Evolutionary conservation across 2,888 invertebrate genomes (phyloP).

Genomic region (Ypsolopha sequella): DNA sequence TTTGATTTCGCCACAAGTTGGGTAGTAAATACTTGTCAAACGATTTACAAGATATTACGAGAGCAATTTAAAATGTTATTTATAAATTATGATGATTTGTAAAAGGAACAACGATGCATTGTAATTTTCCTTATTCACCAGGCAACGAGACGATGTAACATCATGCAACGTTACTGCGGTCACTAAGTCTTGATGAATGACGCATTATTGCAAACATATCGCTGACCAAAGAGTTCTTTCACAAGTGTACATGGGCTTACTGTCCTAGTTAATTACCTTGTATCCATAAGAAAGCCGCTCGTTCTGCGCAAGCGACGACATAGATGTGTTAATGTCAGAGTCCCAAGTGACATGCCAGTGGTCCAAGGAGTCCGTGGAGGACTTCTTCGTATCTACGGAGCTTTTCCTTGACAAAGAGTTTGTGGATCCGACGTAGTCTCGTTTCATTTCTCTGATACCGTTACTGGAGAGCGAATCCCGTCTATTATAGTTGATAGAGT

Average conservation of each 20-base stretch:
- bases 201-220: background rate
- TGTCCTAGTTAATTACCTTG: constrained; percentile 39
- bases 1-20: too few relatives aligned
- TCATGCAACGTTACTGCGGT: background rate
- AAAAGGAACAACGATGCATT: background rate
- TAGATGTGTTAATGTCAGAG: constrained; percentile 73
- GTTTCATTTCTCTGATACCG: constrained; percentile 58
- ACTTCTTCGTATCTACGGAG: constrained; percentile 60
- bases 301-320: constrained; percentile 71
- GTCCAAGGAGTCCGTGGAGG: constrained; percentile 80
- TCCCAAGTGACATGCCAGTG: constrained; percentile 79
- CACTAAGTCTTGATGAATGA: background rate
- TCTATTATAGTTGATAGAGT: constrained; percentile 51
- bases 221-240: background rate
- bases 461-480: constrained; percentile 49
- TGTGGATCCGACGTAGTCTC: constrained; percentile 64
- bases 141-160: background rate
- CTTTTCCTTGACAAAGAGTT: constrained; percentile 61
- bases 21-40: too few relatives aligned
- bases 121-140: background rate
- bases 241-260: background rate
- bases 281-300: constrained; percentile 50
- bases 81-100: background rate
- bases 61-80: too few relatives aligned
- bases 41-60: too few relatives aligned